Evolutionary conservation across 2,797 vertebrate genomes (phyloP), one percentile per base, ranked within the genome.

Genomic region (Ispidina lecontei): DNA sequence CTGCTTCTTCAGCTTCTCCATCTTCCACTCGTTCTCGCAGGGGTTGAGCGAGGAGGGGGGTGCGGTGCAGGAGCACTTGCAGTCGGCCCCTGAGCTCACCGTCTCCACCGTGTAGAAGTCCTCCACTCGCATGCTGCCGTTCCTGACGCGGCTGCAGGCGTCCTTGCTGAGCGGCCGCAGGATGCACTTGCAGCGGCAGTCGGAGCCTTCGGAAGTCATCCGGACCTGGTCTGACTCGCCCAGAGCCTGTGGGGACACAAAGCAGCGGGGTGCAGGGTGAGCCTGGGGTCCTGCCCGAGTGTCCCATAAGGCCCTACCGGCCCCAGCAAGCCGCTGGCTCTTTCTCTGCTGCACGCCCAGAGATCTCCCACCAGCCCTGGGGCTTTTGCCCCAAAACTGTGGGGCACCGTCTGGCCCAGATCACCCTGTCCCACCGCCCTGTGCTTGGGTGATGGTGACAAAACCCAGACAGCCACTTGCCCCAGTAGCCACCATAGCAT

Each of bases 91-190:
- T 0, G 99, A 99, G 97, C 99, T 99, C 96, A 99, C 98, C 0
- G 99, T 99, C 98, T 99, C 99, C 94, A 99, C 99, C 0, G 99
- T 98, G 97, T 99, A 99, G 97, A 98, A 99, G 92, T 99, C 99
- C 95, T 99, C 99, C 62, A 98, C 98, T 0, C 98, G 97, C 0
- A 97, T 93, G 4, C 96, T 98, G 79, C 99, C 99, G 1, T 76
- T 98, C 46, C 98, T 97, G 91, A 99, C 97, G 8, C 98, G 98
- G 89, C 96, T 95, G 88, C 99, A 99, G 3, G 99, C 99, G 1
- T 99, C 99, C 85, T 97, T 98, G 97, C 98, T 99, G 29, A 99
- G 98, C 0, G 99, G 99, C 3, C 99, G 97, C 99, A 99, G 98
- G 98, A 99, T 98, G 96, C 99, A 99, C 97, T 99, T 99, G 85